Conservation (phyloP, 1,140 invertebrate genomes). For the Probaryconus sp. region DNA sequence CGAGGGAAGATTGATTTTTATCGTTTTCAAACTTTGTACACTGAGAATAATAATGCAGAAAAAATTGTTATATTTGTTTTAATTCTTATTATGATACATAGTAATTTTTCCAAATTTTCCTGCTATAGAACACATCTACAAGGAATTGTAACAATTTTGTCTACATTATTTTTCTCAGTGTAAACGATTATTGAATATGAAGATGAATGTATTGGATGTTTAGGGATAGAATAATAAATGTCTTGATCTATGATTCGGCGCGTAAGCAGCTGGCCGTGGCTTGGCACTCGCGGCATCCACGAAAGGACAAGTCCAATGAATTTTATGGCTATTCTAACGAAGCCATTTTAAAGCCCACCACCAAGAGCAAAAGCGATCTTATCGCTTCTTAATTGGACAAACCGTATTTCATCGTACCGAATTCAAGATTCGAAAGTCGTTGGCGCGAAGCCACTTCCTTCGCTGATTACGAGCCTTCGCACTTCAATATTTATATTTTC, state of each 20-base stretch:
- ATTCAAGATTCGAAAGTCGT: conserved; percentile 61
- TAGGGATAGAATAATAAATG: conserved; percentile 41
- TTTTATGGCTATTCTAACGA: conserved; percentile 76
- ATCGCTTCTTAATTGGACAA: conserved; percentile 73
- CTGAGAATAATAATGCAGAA: too few relatives aligned
- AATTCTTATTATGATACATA: too few relatives aligned
- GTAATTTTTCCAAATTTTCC: too few relatives aligned
- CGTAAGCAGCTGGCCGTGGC: conserved; percentile 69
- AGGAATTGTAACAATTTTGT: too few relatives aligned
- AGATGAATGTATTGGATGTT: conserved; percentile 43
- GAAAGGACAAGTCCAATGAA: conserved; percentile 70
- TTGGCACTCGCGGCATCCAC: conserved; percentile 43
- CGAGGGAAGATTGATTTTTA: too few relatives aligned
- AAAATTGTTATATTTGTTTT: too few relatives aligned
- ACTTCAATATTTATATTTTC: conserved; percentile 54
- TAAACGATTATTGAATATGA: conserved; percentile 25
- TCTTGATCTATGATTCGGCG: conserved; percentile 66
- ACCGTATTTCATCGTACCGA: conserved; percentile 68
- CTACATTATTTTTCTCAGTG: too few relatives aligned
- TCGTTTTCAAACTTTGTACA: too few relatives aligned
- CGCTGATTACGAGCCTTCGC: conserved; percentile 49
- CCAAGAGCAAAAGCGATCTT: conserved; percentile 68
- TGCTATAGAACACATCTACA: too few relatives aligned
- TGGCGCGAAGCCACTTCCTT: conserved; percentile 46
- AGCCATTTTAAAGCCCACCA: conserved; percentile 73